Conservation (phyloP, 2,797 vertebrate species). For the Geotrypetes seraphini region DNA sequence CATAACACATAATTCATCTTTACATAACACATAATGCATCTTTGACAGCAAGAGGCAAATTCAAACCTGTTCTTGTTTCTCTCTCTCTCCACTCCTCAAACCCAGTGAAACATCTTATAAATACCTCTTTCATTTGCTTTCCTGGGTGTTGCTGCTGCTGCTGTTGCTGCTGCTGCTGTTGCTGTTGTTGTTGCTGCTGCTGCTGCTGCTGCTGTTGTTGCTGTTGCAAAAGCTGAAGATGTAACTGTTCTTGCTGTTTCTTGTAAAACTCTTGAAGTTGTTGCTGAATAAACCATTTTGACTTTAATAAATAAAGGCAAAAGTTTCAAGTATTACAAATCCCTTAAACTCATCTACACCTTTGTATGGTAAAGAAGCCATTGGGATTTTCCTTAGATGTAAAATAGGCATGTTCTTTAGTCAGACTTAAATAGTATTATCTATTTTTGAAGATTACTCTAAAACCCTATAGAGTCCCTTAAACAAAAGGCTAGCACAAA, state of each 20-base stretch:
- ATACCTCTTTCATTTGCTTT: constrained; percentile 87
- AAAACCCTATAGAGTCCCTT: constrained; percentile 46
- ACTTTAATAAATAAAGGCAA: constrained; percentile 77
- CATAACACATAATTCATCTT: constrained; percentile 10
- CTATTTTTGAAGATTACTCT: constrained; percentile 36
- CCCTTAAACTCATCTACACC: constrained; percentile 63
- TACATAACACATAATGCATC: constrained; percentile 15
- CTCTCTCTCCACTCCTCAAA: background rate
- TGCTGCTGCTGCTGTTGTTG: constrained; percentile 83
- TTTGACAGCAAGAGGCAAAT: constrained; percentile 14
- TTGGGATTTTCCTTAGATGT: constrained; percentile 42
- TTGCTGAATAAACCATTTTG: constrained; percentile 86
- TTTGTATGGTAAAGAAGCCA: constrained; percentile 44
- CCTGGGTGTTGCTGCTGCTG: constrained; percentile 44
- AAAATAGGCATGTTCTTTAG: constrained; percentile 23
- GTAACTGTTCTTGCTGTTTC: constrained; percentile 99
- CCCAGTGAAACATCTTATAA: background rate
- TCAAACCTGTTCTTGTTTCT: background rate
- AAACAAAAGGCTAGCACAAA: constrained; percentile 40
- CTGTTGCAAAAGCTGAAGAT: constrained; percentile 98
- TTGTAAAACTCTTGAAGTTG: constrained; percentile 99
- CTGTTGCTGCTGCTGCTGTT: constrained; percentile 49
- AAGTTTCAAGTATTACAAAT: constrained; percentile 61
- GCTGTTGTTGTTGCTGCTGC: constrained; percentile 38
- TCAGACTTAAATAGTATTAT: constrained; percentile 41